phyloP scores from a whole-genome alignment of 1,140 invertebrate species.

The Cecropterus lyciades region DNA sequence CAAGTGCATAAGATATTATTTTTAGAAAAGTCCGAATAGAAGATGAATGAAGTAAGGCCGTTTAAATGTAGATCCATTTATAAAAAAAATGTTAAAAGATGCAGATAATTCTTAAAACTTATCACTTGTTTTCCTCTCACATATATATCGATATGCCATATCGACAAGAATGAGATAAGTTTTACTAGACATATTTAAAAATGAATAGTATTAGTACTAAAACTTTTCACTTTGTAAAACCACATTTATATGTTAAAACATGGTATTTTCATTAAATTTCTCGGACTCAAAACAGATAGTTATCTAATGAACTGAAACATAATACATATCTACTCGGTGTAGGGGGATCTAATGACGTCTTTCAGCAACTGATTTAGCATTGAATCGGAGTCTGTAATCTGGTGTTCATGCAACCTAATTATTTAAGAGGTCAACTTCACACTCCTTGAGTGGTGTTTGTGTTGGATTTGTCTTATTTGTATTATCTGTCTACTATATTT shows the following conservation, averaged over 20 bases:
- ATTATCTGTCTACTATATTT: not conserved
- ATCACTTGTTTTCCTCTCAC: too few relatives aligned
- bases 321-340: not conserved
- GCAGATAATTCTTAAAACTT: too few relatives aligned
- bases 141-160: too few relatives aligned
- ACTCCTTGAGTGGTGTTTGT: not conserved
- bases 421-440: constrained; percentile 5
- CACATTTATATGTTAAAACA: too few relatives aligned
- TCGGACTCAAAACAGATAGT: not conserved
- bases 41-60: not conserved
- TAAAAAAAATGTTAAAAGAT: too few relatives aligned
- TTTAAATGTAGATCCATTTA: too few relatives aligned
- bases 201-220: too few relatives aligned
- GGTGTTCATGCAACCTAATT: constrained; percentile 23
- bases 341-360: constrained; percentile 6
- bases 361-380: constrained; percentile 13
- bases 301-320: constrained; percentile 1
- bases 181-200: too few relatives aligned
- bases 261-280: too few relatives aligned
- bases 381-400: constrained; percentile 27
- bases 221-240: too few relatives aligned
- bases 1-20: not conserved
- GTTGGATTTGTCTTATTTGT: not conserved
- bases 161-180: too few relatives aligned
- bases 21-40: not conserved